These are phyloP conservation scores for Schlechtendalia chinensis DNA, from an alignment of 1,140 invertebrate species.

Conservation along the genomic window DNA sequence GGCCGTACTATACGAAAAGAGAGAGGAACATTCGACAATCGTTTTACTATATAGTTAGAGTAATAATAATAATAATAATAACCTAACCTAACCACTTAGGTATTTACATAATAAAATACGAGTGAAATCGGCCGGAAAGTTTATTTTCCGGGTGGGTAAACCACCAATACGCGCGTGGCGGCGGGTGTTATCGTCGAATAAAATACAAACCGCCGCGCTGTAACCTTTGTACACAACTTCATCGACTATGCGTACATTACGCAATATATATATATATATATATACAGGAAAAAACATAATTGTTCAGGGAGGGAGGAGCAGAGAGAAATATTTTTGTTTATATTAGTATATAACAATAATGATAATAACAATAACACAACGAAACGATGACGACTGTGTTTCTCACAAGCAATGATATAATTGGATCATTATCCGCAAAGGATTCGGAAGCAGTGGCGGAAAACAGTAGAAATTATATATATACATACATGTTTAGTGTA, in stretches of 20 bases:
- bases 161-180: neutral
- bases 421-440: conserved; percentile 40
- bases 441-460: neutral
- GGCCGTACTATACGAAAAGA: neutral
- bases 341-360: conserved; percentile 6
- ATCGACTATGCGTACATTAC: too few species aligned
- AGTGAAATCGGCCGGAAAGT: conserved; percentile 13
- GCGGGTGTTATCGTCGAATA: neutral
- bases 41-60: too few species aligned
- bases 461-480: neutral
- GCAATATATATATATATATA: too few species aligned
- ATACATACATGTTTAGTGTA: too few species aligned
- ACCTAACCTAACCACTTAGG: neutral
- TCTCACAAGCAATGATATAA: conserved; percentile 39
- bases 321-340: neutral
- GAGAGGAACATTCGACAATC: neutral
- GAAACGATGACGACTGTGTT: conserved; percentile 18
- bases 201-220: neutral
- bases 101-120: neutral
- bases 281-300: too few species aligned
- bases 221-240: too few species aligned
- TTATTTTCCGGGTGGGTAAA: conserved; percentile 21
- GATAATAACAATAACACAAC: conserved; percentile 16
- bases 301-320: too few species aligned
- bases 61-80: too few species aligned